phyloP scores from a whole-genome alignment of 2,888 invertebrate species.

The Drosophila neotestacea region DNA sequence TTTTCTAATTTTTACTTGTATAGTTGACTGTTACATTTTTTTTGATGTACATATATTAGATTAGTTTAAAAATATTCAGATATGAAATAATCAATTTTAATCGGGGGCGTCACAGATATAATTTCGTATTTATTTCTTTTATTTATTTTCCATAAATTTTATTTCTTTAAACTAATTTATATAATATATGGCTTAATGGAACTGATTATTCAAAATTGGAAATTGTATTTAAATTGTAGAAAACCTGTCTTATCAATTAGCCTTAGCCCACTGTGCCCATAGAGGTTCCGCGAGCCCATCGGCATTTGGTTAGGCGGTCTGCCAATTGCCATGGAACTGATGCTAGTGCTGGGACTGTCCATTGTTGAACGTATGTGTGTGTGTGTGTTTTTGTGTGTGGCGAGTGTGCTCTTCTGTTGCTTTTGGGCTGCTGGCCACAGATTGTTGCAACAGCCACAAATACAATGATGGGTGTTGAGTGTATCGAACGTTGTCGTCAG shows the following conservation, averaged over 20 bases:
- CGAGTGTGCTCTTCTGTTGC: slow-evolving; percentile 28
- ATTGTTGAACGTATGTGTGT: slow-evolving; percentile 25
- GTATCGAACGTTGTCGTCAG: slow-evolving; percentile 55
- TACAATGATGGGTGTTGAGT: slow-evolving; percentile 38
- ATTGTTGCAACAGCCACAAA: slow-evolving; percentile 52
- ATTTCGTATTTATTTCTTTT: too few relatives aligned
- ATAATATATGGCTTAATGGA: not conserved
- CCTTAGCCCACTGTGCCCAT: slow-evolving; percentile 31
- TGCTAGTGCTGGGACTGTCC: slow-evolving; percentile 22
- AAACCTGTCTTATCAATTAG: not conserved
- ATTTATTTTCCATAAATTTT: too few relatives aligned
- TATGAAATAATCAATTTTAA: too few relatives aligned
- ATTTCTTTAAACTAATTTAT: too few relatives aligned
- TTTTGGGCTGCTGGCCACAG: slow-evolving; percentile 41
- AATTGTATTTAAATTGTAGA: not conserved
- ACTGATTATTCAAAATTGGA: not conserved
- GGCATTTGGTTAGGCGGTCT: slow-evolving; percentile 22
- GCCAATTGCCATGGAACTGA: slow-evolving; percentile 38
- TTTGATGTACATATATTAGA: too few relatives aligned
- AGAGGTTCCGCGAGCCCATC: slow-evolving; percentile 9
- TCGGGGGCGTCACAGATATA: too few relatives aligned
- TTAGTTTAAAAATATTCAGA: too few relatives aligned
- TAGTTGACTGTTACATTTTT: too few relatives aligned
- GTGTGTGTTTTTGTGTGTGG: slow-evolving; percentile 27
- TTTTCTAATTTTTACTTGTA: too few relatives aligned